Percentiles rank a stretch among this genome's conserved stretches.
Evolutionary conservation across 1,140 invertebrate genomes (phyloP).

Genomic region (Brachionus angularis): DNA sequence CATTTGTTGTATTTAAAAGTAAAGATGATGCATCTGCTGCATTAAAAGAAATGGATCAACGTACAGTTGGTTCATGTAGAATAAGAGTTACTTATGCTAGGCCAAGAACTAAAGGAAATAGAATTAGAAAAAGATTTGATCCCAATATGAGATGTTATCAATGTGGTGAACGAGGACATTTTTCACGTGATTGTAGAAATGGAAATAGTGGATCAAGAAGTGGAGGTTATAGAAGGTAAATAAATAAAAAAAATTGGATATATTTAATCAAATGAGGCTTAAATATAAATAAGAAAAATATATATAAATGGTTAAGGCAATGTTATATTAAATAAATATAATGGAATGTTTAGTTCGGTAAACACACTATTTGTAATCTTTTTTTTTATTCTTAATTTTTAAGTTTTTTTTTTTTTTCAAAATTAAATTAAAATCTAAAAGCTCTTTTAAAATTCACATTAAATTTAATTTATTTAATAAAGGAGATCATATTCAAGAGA

Average conservation of each 20-base stretch:
- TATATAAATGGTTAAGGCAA: neutral
- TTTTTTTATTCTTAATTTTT: neutral
- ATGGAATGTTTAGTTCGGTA: too few relatives aligned
- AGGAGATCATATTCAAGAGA: constrained; percentile 19
- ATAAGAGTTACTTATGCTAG: constrained; percentile 53
- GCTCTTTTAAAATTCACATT: constrained; percentile 1
- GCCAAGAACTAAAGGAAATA: constrained; percentile 50
- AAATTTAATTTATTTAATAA: constrained; percentile 15
- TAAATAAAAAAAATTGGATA: constrained; percentile 14
- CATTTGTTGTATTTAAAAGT: constrained; percentile 55
- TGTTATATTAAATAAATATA: neutral
- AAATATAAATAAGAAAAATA: too few relatives aligned
- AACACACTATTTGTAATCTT: too few relatives aligned
- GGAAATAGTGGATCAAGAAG: constrained; percentile 8
- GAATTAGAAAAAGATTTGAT: constrained; percentile 48
- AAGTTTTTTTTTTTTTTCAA: neutral
- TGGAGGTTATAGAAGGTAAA: constrained; percentile 36
- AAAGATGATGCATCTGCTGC: constrained; percentile 54
- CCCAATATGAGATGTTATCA: constrained; percentile 54
- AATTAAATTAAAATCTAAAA: neutral
- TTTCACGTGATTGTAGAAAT: constrained; percentile 46
- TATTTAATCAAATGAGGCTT: neutral
- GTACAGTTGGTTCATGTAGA: constrained; percentile 44
- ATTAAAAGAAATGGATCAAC: constrained; percentile 54
- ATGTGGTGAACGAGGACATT: constrained; percentile 56